A percentile compares a stretch with the other conserved stretches of the same genome.
phyloP scores from a whole-genome alignment of 2,888 invertebrate genomes.

The Drosophila ezoana region DNA sequence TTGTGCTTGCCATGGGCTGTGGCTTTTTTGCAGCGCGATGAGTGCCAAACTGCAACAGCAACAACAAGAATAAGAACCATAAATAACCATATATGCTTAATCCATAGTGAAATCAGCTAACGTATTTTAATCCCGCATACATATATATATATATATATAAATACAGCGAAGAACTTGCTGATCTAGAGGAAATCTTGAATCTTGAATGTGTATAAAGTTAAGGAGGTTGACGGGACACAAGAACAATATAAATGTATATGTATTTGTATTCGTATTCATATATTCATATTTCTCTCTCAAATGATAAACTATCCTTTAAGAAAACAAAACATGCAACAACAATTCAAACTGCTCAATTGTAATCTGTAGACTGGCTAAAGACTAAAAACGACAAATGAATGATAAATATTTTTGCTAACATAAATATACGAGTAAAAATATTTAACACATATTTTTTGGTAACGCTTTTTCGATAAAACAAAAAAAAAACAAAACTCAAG shows the following conservation, averaged over 20 bases:
- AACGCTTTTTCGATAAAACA: conserved; percentile 39
- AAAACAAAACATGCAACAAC: conserved; percentile 30
- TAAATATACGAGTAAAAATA: conserved; percentile 33
- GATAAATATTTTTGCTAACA: conserved; percentile 69
- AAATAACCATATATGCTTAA: conserved; percentile 39
- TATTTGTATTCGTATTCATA: conserved; percentile 34
- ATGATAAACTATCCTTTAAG: conserved; percentile 42
- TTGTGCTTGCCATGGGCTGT: conserved; percentile 85
- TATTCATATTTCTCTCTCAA: conserved; percentile 45
- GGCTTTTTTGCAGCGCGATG: conserved; percentile 85
- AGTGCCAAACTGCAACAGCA: conserved; percentile 56
- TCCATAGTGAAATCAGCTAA: conserved; percentile 63
- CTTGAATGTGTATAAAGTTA: conserved; percentile 40
- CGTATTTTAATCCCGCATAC: conserved; percentile 15
- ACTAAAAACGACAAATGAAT: conserved; percentile 42
- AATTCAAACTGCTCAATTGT: conserved; percentile 66
- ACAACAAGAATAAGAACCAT: conserved; percentile 16
- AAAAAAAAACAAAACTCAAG: conserved; percentile 12
- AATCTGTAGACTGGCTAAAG: conserved; percentile 73
- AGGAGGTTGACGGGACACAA: conserved; percentile 79
- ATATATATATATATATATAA: conserved; percentile 5
- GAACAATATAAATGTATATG: conserved; percentile 68
- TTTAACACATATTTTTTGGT: conserved; percentile 47
- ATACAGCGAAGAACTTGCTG: conserved; percentile 12
- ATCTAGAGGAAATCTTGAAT: conserved; percentile 27